A percentile compares a stretch with the other conserved stretches of the same genome.
phyloP scores from a whole-genome alignment of 2,113 vertebrate genomes.

The Eubucco bourcierii region DNA sequence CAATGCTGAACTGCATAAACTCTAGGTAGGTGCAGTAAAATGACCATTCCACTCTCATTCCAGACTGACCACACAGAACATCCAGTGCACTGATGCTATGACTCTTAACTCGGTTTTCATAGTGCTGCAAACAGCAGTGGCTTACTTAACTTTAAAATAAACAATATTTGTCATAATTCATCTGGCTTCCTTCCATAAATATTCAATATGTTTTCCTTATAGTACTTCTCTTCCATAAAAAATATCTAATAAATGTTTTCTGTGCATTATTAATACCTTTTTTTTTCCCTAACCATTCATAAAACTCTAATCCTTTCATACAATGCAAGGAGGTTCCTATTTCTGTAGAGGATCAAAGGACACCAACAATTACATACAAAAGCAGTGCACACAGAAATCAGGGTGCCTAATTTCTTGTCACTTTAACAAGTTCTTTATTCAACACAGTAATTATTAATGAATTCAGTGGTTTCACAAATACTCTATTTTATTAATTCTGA shows the following conservation, averaged over 20 bases:
- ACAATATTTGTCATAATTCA: conserved; percentile 69
- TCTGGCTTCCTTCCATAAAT: conserved; percentile 77
- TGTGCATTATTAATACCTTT: conserved; percentile 77
- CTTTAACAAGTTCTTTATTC: conserved; percentile 53
- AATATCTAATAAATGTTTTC: conserved; percentile 81
- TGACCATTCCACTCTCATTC: conserved; percentile 42
- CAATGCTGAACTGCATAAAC: conserved; percentile 53
- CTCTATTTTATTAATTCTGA: conserved; percentile 51
- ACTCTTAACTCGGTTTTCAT: conserved; percentile 21
- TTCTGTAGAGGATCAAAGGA: conserved; percentile 69
- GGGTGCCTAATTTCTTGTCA: conserved; percentile 63
- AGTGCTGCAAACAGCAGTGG: conserved; percentile 36
- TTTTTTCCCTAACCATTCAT: conserved; percentile 65
- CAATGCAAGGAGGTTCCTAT: conserved; percentile 61
- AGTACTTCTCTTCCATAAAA: conserved; percentile 77
- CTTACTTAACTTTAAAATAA: conserved; percentile 72
- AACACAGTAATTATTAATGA: conserved; percentile 50
- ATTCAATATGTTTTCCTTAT: conserved; percentile 72
- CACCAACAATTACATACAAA: conserved; percentile 75
- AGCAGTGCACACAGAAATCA: conserved; percentile 77
- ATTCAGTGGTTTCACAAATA: conserved; percentile 71
- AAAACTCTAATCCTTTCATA: conserved; percentile 72
- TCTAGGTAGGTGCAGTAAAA: conserved; percentile 35
- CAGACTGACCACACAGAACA: conserved; percentile 35
- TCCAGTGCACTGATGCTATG: conserved; percentile 27